Conservation (phyloP, 2,888 invertebrate species). For the Pasiphila rectangulata region DNA sequence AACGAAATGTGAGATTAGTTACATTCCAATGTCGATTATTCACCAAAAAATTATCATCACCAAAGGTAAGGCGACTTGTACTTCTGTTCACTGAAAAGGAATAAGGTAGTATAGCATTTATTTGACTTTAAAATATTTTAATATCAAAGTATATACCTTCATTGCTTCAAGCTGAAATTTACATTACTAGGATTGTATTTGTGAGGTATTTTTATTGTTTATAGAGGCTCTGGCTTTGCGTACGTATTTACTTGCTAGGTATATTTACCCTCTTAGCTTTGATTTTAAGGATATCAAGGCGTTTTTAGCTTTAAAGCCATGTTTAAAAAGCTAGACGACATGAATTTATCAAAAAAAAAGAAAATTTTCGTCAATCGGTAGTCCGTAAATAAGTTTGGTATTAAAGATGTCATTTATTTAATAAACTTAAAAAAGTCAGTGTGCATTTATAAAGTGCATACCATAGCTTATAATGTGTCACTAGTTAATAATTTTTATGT, state of each 20-base stretch:
- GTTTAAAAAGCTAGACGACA: slow-evolving; percentile 25
- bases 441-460: slow-evolving; percentile 67
- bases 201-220: slow-evolving; percentile 15
- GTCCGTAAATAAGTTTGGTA: slow-evolving; percentile 19
- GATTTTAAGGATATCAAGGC: slow-evolving; percentile 46
- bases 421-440: slow-evolving; percentile 61
- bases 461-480: slow-evolving; percentile 55
- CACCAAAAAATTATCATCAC: slow-evolving; percentile 67
- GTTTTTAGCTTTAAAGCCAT: slow-evolving; percentile 29
- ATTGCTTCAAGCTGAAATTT: slow-evolving; percentile 41
- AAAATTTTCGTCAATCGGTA: slow-evolving; percentile 25
- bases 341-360: slow-evolving; percentile 14
- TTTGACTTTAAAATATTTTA: slow-evolving; percentile 68
- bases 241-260: slow-evolving; percentile 41
- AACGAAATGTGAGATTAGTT: slow-evolving; percentile 64
- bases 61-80: slow-evolving; percentile 76
- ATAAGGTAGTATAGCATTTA: slow-evolving; percentile 82
- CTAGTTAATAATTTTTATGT: slow-evolving; percentile 51
- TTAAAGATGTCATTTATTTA: slow-evolving; percentile 25
- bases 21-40: slow-evolving; percentile 73
- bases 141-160: slow-evolving; percentile 51
- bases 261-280: slow-evolving; percentile 43
- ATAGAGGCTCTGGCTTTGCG: slow-evolving; percentile 38
- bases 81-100: slow-evolving; percentile 61
- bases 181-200: slow-evolving; percentile 38